Percentiles rank a stretch among this genome's conserved stretches.
phyloP scores from a whole-genome alignment of 1,140 invertebrate genomes.

The Lepidostoma basale region DNA sequence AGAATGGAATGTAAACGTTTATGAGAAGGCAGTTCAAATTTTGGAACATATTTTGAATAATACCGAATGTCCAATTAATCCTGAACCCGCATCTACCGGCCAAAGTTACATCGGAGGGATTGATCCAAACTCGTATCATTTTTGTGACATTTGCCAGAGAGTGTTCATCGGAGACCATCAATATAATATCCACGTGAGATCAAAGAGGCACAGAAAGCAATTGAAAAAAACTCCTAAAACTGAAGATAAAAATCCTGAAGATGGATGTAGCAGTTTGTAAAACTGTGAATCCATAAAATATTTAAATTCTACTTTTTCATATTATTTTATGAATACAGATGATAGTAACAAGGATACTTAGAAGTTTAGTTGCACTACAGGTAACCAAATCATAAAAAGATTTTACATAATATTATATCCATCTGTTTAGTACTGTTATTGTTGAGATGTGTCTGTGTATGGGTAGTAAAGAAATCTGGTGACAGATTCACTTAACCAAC shows the following conservation, averaged over 20 bases:
- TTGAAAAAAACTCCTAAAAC: constrained; percentile 56
- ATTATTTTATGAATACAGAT: no score
- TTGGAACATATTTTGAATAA: constrained; percentile 68
- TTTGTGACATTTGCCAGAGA: constrained; percentile 72
- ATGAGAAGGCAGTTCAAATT: constrained; percentile 71
- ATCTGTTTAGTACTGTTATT: no score
- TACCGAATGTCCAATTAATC: constrained; percentile 48
- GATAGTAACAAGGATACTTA: no score
- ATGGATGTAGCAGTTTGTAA: constrained; percentile 45
- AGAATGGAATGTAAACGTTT: constrained; percentile 76
- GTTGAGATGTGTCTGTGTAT: no score
- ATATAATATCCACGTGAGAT: constrained; percentile 70
- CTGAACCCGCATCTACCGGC: constrained; percentile 31
- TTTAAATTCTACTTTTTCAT: no score
- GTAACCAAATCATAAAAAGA: no score
- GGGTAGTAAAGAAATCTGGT: no score
- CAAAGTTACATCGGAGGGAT: constrained; percentile 20
- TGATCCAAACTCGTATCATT: constrained; percentile 54
- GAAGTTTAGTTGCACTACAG: no score
- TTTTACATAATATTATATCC: no score
- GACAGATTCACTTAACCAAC: no score
- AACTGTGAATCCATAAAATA: constrained; percentile 45
- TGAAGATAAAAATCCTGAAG: constrained; percentile 1
- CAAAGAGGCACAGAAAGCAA: constrained; percentile 69
- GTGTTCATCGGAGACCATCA: constrained; percentile 73